Evolutionary conservation across 2,888 invertebrate genomes (phyloP).

Genomic region (Drosophila testacea): DNA sequence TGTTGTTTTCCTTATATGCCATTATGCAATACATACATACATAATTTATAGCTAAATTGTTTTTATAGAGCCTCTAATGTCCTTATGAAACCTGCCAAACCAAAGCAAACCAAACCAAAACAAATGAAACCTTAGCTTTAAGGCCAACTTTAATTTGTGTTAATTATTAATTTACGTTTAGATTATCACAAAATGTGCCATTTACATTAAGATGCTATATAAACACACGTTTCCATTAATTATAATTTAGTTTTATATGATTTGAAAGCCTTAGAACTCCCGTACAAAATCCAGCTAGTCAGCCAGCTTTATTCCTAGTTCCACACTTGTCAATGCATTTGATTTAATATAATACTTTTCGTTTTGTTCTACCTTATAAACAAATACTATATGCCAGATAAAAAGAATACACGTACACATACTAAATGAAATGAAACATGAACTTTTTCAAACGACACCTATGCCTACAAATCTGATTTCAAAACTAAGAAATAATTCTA

Average conservation of each 20-base stretch:
- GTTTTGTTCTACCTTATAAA: conserved; percentile 39
- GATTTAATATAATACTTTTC: conserved; percentile 34
- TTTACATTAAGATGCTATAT: conserved; percentile 51
- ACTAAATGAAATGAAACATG: conserved; percentile 40
- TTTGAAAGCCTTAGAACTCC: conserved; percentile 21
- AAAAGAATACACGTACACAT: not conserved
- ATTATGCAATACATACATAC: conserved; percentile 55
- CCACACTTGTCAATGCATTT: conserved; percentile 54
- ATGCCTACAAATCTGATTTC: conserved; percentile 26
- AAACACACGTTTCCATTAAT: conserved; percentile 27
- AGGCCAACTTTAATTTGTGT: conserved; percentile 63
- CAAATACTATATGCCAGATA: conserved; percentile 18
- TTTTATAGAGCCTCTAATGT: conserved; percentile 68
- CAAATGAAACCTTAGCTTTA: conserved; percentile 68
- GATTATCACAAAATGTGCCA: conserved; percentile 38
- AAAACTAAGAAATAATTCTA: conserved; percentile 57
- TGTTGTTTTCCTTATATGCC: conserved; percentile 65
- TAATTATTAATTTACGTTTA: conserved; percentile 50
- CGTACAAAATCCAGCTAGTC: conserved; percentile 32
- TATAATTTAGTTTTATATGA: conserved; percentile 23
- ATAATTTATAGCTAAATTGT: conserved; percentile 70
- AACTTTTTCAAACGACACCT: conserved; percentile 30
- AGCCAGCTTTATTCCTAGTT: conserved; percentile 64
- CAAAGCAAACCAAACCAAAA: conserved; percentile 16
- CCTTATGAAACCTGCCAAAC: conserved; percentile 50